A percentile compares a stretch with the other conserved stretches of the same genome.
phyloP scores from a whole-genome alignment of 2,113 vertebrate genomes.

The Leucoraja erinaceus region DNA sequence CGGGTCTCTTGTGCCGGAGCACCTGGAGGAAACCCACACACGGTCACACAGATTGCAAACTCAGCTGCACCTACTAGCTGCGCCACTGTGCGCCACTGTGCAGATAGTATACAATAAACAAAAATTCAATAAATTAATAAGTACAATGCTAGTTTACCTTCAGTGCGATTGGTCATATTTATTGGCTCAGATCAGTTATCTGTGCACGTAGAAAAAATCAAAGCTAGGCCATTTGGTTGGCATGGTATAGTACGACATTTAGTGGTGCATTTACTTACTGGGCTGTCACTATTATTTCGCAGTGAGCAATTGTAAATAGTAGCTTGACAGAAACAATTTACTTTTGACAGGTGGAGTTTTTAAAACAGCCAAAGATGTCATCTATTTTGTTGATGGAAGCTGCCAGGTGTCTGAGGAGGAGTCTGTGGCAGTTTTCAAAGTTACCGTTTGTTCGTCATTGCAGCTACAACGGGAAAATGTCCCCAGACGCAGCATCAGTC shows the following conservation, averaged over 20 bases:
- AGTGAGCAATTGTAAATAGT: background rate
- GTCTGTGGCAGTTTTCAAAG: background rate
- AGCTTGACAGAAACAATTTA: constrained; percentile 10
- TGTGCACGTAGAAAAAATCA: background rate
- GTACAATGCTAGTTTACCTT: background rate
- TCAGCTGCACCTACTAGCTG: too few relatives aligned
- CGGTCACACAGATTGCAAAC: too few relatives aligned
- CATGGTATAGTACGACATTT: background rate
- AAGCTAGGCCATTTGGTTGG: background rate
- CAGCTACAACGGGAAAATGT: background rate
- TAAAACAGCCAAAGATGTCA: background rate
- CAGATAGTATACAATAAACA: too few relatives aligned
- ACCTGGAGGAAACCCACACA: too few relatives aligned
- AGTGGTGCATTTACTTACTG: background rate
- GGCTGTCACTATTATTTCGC: constrained; percentile 14
- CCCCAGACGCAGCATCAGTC: constrained; percentile 1
- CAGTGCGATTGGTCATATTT: background rate
- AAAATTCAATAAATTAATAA: too few relatives aligned
- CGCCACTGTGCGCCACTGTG: too few relatives aligned
- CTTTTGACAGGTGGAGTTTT: constrained; percentile 32
- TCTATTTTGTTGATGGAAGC: background rate
- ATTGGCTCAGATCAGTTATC: background rate
- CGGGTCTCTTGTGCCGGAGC: too few relatives aligned
- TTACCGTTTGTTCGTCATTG: background rate
- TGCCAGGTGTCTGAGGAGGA: constrained; percentile 11